Conservation (phyloP, 2,888 invertebrate species). For the Ophion slaviceki region DNA sequence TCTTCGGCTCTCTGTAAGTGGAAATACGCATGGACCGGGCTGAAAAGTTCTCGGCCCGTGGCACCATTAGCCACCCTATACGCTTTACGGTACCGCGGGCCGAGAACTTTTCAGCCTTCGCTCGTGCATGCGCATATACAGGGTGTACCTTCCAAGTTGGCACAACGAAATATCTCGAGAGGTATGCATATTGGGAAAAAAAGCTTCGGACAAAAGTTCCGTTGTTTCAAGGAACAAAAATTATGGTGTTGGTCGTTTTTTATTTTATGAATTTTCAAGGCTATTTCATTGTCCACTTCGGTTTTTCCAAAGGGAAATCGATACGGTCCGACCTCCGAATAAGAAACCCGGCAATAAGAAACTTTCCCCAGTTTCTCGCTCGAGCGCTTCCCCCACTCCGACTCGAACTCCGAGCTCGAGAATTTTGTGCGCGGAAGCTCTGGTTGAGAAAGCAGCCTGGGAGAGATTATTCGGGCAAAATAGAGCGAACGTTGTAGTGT, state of each 20-base stretch:
- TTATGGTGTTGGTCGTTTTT: background rate
- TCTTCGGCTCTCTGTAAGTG: slow-evolving; percentile 4
- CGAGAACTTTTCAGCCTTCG: background rate
- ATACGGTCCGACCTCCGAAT: too few species aligned
- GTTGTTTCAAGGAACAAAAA: background rate
- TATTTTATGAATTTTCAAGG: background rate
- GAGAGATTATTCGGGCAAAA: too few species aligned
- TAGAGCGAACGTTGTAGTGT: too few species aligned
- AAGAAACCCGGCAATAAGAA: too few species aligned
- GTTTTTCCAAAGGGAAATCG: background rate
- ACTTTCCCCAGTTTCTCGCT: too few species aligned
- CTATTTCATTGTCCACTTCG: background rate
- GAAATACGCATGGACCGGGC: background rate
- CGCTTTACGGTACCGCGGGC: background rate
- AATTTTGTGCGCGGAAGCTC: too few species aligned
- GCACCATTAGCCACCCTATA: background rate
- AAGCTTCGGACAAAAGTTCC: background rate
- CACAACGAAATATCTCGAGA: background rate
- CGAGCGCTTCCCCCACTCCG: too few species aligned
- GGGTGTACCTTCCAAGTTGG: background rate
- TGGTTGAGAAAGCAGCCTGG: too few species aligned
- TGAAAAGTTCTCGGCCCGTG: background rate
- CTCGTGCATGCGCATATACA: background rate
- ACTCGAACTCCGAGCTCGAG: too few species aligned
- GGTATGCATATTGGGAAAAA: background rate